Evolutionary conservation across 2,113 vertebrate genomes (phyloP).

Genomic region (Lathamus discolor): DNA sequence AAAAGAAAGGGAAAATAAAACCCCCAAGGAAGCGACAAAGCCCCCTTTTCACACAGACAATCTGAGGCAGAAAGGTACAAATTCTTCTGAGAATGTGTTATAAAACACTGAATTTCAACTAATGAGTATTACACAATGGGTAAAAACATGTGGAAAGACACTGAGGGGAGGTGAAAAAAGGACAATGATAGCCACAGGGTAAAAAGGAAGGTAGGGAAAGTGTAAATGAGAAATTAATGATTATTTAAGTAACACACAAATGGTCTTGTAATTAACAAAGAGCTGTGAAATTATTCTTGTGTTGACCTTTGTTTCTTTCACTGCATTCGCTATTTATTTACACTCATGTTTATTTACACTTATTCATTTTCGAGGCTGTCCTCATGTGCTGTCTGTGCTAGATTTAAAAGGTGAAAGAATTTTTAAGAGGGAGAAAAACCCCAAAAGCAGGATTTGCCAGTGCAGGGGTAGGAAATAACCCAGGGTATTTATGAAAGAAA

Average conservation of each 20-base stretch:
- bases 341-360: constrained; percentile 79
- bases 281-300: constrained; percentile 83
- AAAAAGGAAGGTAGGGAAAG: constrained; percentile 79
- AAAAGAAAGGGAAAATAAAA: not conserved
- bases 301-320: constrained; percentile 81
- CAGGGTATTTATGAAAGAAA: not conserved
- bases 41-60: not conserved
- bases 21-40: not conserved
- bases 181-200: constrained; percentile 82
- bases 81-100: constrained; percentile 37
- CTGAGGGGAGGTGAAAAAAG: constrained; percentile 77
- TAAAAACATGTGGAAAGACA: constrained; percentile 74
- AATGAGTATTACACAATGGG: constrained; percentile 69
- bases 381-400: not conserved
- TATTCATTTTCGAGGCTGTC: constrained; percentile 63
- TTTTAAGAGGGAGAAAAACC: not conserved
- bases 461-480: not conserved
- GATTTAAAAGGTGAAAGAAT: not conserved
- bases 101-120: constrained; percentile 71
- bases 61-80: not conserved
- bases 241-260: constrained; percentile 87
- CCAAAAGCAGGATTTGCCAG: not conserved
- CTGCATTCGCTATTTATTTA: constrained; percentile 80
- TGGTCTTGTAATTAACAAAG: constrained; percentile 86
- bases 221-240: constrained; percentile 86